Evolutionary conservation across 23 tunicate species (phyloP).

Genomic region (Clavelina lepadiformis): DNA sequence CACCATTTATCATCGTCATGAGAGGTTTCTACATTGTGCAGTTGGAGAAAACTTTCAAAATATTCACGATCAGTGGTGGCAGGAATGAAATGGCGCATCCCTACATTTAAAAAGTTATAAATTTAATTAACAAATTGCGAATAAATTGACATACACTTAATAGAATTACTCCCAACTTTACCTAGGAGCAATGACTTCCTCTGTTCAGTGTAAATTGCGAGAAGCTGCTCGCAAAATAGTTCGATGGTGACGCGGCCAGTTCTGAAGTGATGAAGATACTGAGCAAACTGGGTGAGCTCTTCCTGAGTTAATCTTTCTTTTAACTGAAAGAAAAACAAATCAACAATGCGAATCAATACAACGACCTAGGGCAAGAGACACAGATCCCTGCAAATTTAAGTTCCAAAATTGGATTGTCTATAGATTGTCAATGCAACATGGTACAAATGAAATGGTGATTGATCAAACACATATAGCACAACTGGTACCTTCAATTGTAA

Average conservation of each 20-base stretch:
- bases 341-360: too few species aligned
- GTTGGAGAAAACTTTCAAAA: constrained; percentile 52
- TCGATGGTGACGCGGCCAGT: constrained; percentile 40
- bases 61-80: constrained; percentile 41
- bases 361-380: too few species aligned
- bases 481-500: too few species aligned
- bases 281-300: constrained; percentile 62
- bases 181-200: constrained; percentile 73
- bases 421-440: too few species aligned
- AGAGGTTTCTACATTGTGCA: constrained; percentile 29
- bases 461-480: too few species aligned
- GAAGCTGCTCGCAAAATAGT: constrained; percentile 46
- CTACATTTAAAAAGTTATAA: constrained; percentile 22
- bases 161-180: constrained; percentile 3
- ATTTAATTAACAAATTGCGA: not conserved
- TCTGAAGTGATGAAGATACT: constrained; percentile 69
- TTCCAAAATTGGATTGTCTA: too few species aligned
- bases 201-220: constrained; percentile 59
- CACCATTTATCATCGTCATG: constrained; percentile 71
- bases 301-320: constrained; percentile 56
- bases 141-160: not conserved
- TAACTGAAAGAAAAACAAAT: constrained; percentile 27
- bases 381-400: too few species aligned
- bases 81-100: constrained; percentile 89
- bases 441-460: too few species aligned